A percentile compares a stretch with the other conserved stretches of the same genome.
phyloP scores from a whole-genome alignment of 2,113 vertebrate genomes.

The Ctenomys sociabilis region DNA sequence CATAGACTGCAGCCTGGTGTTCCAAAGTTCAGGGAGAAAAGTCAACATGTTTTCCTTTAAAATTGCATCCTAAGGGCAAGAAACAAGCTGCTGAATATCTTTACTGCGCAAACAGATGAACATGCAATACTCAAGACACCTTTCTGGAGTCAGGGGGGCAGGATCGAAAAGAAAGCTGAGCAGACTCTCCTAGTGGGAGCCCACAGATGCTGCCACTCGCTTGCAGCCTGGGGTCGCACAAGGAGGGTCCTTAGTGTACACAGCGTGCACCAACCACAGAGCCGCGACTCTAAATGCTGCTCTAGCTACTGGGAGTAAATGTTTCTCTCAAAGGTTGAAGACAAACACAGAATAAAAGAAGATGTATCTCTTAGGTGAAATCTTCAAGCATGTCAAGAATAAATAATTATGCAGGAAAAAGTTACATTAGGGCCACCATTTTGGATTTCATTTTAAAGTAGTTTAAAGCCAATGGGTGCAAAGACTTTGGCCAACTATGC shows the following conservation, averaged over 20 bases:
- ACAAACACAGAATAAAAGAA: not conserved
- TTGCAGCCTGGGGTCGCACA: not conserved
- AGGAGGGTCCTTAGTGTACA: not conserved
- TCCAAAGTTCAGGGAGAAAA: not conserved
- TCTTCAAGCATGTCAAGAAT: not conserved
- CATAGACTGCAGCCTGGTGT: not conserved
- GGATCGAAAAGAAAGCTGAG: not conserved
- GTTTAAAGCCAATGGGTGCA: not conserved
- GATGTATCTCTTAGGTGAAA: not conserved
- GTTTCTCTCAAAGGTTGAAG: not conserved
- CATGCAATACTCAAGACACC: not conserved
- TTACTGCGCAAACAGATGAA: not conserved
- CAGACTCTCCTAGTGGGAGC: not conserved
- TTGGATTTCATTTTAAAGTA: constrained; percentile 1
- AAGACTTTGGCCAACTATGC: not conserved
- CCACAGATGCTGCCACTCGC: too few relatives aligned
- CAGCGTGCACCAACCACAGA: not conserved
- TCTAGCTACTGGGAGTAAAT: not conserved
- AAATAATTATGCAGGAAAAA: not conserved
- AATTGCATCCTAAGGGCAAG: not conserved
- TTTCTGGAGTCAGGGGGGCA: not conserved
- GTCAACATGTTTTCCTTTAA: not conserved
- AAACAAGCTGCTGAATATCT: not conserved
- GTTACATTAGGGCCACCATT: not conserved
- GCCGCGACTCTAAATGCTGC: not conserved